phyloP scores from a whole-genome alignment of 2,797 vertebrate species.

The Periophthalmus magnuspinnatus region DNA sequence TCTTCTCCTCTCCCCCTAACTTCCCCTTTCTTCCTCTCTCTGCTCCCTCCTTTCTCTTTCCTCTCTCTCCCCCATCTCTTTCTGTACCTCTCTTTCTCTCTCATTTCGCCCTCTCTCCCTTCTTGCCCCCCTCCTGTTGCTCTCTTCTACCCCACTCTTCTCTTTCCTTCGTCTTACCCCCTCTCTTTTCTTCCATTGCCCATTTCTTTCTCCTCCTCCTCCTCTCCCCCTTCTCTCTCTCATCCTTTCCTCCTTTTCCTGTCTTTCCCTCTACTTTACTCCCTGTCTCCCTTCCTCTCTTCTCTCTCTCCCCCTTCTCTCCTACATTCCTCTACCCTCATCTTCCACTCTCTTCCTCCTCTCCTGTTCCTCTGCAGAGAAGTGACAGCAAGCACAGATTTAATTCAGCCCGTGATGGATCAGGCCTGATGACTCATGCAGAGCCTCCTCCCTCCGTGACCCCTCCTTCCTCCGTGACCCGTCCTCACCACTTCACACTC shows the following conservation, averaged over 20 bases:
- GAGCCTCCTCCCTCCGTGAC: constrained; percentile 36
- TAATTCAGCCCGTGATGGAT: constrained; percentile 67
- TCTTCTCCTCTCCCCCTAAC: not conserved
- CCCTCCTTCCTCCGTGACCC: constrained; percentile 14
- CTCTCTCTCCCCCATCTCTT: not conserved
- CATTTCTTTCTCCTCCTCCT: not conserved
- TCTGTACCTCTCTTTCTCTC: not conserved
- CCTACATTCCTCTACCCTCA: constrained; percentile 21
- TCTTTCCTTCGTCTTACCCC: not conserved
- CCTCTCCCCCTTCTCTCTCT: too few relatives aligned
- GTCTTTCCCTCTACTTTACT: not conserved
- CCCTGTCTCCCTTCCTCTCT: not conserved
- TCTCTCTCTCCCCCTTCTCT: not conserved
- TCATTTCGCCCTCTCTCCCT: not conserved
- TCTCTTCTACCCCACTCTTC: not conserved
- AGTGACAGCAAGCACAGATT: constrained; percentile 52
- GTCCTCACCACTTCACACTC: constrained; percentile 24
- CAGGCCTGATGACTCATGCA: constrained; percentile 73
- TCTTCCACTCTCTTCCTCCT: not conserved
- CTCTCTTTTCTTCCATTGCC: not conserved
- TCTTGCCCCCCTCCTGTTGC: not conserved
- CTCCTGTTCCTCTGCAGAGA: constrained; percentile 34
- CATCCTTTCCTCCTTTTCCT: not conserved
- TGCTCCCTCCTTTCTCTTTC: not conserved
- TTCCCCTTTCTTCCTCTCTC: not conserved